Conservation (phyloP, 2,113 vertebrate species). For the Ivindomyrus marchei region DNA sequence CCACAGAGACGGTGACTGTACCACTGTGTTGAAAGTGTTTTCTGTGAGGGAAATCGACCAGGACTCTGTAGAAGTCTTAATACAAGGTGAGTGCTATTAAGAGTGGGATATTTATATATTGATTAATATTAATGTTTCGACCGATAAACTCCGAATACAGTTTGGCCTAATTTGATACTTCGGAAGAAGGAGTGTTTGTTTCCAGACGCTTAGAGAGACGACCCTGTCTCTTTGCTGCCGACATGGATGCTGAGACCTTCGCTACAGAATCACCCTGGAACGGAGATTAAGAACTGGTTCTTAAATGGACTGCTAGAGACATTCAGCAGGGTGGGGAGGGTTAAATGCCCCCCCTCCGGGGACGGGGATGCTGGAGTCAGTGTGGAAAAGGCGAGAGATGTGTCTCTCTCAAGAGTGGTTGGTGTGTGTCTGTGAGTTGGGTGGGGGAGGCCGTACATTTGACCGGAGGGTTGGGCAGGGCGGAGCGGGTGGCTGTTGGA, state of each 20-base stretch:
- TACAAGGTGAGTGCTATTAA: conserved; percentile 33
- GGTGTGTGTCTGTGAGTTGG: conserved; percentile 8
- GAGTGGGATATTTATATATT: neutral
- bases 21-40: conserved; percentile 3
- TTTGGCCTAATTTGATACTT: conserved; percentile 37
- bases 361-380: neutral
- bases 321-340: neutral
- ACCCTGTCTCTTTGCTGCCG: conserved; percentile 29
- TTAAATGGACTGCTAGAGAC: neutral
- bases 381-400: neutral
- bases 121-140: neutral
- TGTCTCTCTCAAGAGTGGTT: neutral
- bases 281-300: neutral
- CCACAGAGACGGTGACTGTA: neutral
- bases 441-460: conserved; percentile 18
- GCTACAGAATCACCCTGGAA: neutral
- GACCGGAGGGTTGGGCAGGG: neutral
- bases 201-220: conserved; percentile 47
- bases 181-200: neutral
- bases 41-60: neutral
- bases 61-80: conserved; percentile 1
- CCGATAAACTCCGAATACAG: conserved; percentile 30
- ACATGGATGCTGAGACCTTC: neutral
- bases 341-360: neutral
- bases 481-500: neutral